Conservation (phyloP, 1,140 invertebrate genomes). For the Bombus superbus region DNA sequence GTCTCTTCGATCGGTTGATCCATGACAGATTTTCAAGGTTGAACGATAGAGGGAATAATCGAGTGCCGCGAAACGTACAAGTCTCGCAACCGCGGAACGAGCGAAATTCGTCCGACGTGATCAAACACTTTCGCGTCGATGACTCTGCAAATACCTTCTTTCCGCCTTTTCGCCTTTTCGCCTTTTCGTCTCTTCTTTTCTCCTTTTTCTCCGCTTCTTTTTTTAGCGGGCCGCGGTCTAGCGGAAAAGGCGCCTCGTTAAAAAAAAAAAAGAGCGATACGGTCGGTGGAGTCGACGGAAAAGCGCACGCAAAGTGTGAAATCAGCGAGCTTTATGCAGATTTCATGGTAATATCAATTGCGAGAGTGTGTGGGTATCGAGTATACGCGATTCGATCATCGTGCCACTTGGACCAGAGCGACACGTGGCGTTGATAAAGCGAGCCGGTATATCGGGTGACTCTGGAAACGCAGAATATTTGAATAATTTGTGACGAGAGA, state of each 20-base stretch:
- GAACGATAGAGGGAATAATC: conserved; percentile 4
- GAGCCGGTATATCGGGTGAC: background rate
- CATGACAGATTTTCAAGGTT: background rate
- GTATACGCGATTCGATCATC: background rate
- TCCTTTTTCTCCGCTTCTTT: no score
- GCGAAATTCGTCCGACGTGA: background rate
- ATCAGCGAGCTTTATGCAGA: background rate
- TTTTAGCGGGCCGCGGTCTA: background rate
- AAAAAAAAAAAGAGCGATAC: no score
- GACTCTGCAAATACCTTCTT: background rate
- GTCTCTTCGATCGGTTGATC: background rate
- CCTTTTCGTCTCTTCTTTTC: background rate
- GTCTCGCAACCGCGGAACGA: background rate
- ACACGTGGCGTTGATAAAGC: background rate
- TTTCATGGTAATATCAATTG: background rate
- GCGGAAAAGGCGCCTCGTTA: background rate
- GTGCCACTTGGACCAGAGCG: background rate
- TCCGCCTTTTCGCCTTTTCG: no score
- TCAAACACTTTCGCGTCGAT: conserved; percentile 2
- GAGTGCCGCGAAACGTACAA: background rate
- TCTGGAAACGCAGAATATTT: background rate
- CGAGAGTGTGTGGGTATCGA: background rate
- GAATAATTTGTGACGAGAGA: background rate
- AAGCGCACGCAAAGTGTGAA: background rate
- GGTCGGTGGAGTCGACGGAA: background rate